Conservation (phyloP, 2,888 invertebrate genomes). For the Uloborus plumipes region DNA sequence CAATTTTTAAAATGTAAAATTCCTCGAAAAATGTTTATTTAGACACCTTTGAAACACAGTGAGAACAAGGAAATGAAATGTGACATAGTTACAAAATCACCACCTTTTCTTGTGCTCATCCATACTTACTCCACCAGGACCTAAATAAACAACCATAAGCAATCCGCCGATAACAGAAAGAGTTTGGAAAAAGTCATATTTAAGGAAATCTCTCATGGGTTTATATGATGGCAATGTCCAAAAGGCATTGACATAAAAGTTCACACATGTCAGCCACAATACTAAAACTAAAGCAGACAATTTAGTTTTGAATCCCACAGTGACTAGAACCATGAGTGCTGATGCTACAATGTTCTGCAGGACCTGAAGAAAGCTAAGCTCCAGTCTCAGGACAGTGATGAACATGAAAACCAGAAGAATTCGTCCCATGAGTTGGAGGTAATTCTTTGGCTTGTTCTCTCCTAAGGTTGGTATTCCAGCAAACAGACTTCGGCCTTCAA, state of each 20-base stretch:
- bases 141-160: conserved; percentile 96
- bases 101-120: conserved; percentile 99
- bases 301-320: conserved; percentile 98
- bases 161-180: conserved; percentile 98
- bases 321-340: conserved; percentile 93
- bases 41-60: conserved; percentile 30
- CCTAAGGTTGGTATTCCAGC: conserved; percentile 82
- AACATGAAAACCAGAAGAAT: conserved; percentile 99
- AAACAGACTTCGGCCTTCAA: conserved; percentile 93
- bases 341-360: conserved; percentile 93
- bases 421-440: conserved; percentile 95
- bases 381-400: conserved; percentile 93
- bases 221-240: conserved; percentile 96
- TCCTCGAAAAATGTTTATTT: conserved; percentile 53
- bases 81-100: conserved; percentile 73
- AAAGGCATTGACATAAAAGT: conserved; percentile 98
- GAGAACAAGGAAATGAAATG: conserved; percentile 21
- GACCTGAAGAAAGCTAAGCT: conserved; percentile 83
- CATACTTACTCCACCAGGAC: conserved; percentile 99
- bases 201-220: conserved; percentile 97
- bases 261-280: conserved; percentile 84
- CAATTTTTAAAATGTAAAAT: conserved; percentile 58
- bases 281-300: conserved; percentile 95
- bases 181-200: conserved; percentile 99
- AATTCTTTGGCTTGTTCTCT: conserved; percentile 97